Evolutionary conservation across 1,140 invertebrate species (phyloP).

Genomic region (Drosophila equinoxialis): DNA sequence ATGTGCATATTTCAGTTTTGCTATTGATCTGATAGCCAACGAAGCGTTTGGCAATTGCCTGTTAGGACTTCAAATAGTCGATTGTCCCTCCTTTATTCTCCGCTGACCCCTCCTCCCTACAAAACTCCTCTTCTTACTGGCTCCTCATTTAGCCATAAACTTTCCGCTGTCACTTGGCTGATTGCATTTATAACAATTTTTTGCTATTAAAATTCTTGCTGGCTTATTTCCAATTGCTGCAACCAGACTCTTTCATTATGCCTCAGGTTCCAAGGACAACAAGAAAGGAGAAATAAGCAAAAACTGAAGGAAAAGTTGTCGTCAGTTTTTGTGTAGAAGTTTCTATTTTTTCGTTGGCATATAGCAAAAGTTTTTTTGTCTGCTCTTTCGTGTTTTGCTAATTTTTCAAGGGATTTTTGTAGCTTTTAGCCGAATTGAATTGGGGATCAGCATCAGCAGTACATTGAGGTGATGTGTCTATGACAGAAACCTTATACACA

Average conservation of each 20-base stretch:
- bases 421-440: conserved; percentile 66
- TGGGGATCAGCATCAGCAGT: conserved; percentile 21
- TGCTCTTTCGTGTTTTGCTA: conserved; percentile 35
- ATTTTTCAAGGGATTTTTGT: conserved; percentile 35
- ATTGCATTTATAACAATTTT: conserved; percentile 61
- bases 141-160: conserved; percentile 48
- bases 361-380: conserved; percentile 41
- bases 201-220: conserved; percentile 61
- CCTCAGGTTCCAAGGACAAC: conserved; percentile 49
- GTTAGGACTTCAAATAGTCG: conserved; percentile 8
- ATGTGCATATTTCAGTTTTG: conserved; percentile 33
- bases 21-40: conserved; percentile 23
- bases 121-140: conserved; percentile 1
- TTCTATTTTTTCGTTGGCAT: conserved; percentile 20
- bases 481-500: conserved; percentile 32
- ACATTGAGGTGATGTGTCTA: conserved; percentile 14
- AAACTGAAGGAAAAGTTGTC: conserved; percentile 53
- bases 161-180: conserved; percentile 60
- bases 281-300: background rate
- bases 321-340: conserved; percentile 41
- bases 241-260: conserved; percentile 58
- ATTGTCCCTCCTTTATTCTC: background rate
- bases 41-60: conserved; percentile 46
- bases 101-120: background rate
- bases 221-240: conserved; percentile 64